Evolutionary conservation across 2,113 vertebrate species (phyloP).

Genomic region (Saiga tatarica): DNA sequence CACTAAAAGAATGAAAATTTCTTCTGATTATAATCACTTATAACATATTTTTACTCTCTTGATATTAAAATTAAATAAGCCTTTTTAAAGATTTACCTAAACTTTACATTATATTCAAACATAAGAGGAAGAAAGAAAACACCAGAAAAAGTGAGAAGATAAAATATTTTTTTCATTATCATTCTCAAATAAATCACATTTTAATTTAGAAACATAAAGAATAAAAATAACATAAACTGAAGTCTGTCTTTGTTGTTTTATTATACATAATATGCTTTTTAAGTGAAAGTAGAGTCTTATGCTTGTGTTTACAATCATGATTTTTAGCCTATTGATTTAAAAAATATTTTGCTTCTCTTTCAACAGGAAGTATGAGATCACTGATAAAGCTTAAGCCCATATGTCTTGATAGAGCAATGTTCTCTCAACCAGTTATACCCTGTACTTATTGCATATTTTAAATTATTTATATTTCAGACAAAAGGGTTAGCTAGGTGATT

Average conservation of each 20-base stretch:
- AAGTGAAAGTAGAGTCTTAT: constrained; percentile 51
- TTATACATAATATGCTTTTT: not conserved
- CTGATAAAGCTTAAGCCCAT: constrained; percentile 60
- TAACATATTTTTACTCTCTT: constrained; percentile 66
- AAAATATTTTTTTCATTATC: constrained; percentile 50
- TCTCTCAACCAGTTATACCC: constrained; percentile 69
- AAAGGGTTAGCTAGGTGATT: constrained; percentile 76
- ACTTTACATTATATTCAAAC: constrained; percentile 66
- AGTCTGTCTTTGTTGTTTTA: constrained; percentile 13
- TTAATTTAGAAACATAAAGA: constrained; percentile 41
- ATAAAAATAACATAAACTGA: constrained; percentile 32
- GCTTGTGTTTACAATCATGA: constrained; percentile 56
- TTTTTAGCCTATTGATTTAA: constrained; percentile 80
- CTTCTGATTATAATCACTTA: constrained; percentile 64
- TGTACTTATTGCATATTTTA: constrained; percentile 71
- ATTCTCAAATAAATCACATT: constrained; percentile 29
- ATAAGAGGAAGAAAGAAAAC: not conserved
- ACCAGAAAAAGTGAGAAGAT: constrained; percentile 20
- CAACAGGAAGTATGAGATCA: constrained; percentile 84
- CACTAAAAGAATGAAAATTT: constrained; percentile 56
- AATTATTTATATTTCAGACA: constrained; percentile 84
- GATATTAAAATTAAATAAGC: constrained; percentile 76
- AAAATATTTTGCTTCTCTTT: constrained; percentile 75
- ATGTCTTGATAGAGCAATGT: constrained; percentile 71
- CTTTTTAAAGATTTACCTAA: constrained; percentile 67